Evolutionary conservation across 2,797 vertebrate genomes (phyloP).

Genomic region (Labroides dimidiatus): DNA sequence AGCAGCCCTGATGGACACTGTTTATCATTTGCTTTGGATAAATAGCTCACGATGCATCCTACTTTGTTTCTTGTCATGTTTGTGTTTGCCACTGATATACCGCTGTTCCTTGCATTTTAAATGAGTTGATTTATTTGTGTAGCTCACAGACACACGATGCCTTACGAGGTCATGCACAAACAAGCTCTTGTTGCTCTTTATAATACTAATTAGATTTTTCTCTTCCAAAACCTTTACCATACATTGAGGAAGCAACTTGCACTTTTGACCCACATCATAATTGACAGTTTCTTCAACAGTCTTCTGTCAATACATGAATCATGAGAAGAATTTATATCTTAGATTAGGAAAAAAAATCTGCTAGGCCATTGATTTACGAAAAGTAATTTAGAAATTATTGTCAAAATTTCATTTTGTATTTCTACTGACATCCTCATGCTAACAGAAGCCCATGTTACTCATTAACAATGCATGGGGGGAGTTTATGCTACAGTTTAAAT

Average conservation of each 20-base stretch:
- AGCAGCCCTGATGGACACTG: conserved; percentile 39
- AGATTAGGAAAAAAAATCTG: neutral
- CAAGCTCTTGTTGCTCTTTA: conserved; percentile 61
- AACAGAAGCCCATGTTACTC: conserved; percentile 5
- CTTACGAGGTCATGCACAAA: conserved; percentile 73
- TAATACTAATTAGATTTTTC: conserved; percentile 72
- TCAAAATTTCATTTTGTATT: conserved; percentile 11
- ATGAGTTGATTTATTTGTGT: conserved; percentile 74
- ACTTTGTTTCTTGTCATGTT: conserved; percentile 63
- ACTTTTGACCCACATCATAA: conserved; percentile 52
- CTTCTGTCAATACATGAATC: conserved; percentile 34
- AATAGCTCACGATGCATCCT: conserved; percentile 45
- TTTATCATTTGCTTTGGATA: conserved; percentile 56
- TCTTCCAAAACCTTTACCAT: conserved; percentile 18
- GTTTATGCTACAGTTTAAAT: neutral
- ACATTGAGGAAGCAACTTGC: conserved; percentile 33
- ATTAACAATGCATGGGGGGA: neutral
- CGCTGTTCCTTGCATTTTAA: conserved; percentile 76
- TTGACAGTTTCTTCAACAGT: conserved; percentile 30
- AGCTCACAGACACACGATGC: conserved; percentile 67
- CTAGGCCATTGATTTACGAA: neutral
- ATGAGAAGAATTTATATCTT: conserved; percentile 27
- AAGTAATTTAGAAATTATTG: neutral
- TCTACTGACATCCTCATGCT: conserved; percentile 3
- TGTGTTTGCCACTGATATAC: conserved; percentile 63